A percentile compares a stretch with the other conserved stretches of the same genome.
Conservation (phyloP, 2,888 invertebrate genomes). For the Limnephilus rhombicus region DNA sequence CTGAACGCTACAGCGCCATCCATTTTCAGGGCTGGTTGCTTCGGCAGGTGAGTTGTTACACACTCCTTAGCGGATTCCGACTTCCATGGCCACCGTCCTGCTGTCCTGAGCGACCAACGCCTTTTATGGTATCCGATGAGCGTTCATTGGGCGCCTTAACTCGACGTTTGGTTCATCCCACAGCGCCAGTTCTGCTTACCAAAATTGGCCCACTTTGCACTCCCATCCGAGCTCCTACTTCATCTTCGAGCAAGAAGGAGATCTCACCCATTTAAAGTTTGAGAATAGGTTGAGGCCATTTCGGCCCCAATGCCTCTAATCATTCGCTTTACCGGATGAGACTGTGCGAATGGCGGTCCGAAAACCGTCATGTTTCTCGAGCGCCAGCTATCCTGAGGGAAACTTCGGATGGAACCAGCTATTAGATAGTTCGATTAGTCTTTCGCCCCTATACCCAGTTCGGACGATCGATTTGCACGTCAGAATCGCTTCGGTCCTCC, state of each 20-base stretch:
- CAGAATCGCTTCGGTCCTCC: constrained; percentile 86
- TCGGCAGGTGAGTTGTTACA: constrained; percentile 81
- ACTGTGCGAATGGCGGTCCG: constrained; percentile 70
- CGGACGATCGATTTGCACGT: constrained; percentile 83
- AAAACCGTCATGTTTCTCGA: constrained; percentile 67
- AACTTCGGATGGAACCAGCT: constrained; percentile 88
- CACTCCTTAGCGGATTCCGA: constrained; percentile 82
- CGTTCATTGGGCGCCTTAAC: constrained; percentile 83
- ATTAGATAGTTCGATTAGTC: constrained; percentile 87
- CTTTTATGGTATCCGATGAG: constrained; percentile 80
- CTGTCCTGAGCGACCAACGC: constrained; percentile 82
- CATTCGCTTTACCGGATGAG: constrained; percentile 87
- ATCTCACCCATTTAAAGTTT: constrained; percentile 88
- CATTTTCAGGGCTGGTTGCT: constrained; percentile 83
- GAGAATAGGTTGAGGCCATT: constrained; percentile 86
- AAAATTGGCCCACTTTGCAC: constrained; percentile 85
- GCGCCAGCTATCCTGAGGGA: constrained; percentile 85
- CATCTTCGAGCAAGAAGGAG: constrained; percentile 79
- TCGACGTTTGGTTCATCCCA: constrained; percentile 86
- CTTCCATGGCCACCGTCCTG: constrained; percentile 88
- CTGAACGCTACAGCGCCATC: constrained; percentile 79
- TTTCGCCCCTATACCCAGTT: constrained; percentile 86
- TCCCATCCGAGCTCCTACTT: constrained; percentile 78
- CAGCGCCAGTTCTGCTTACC: constrained; percentile 90
- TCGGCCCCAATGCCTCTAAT: constrained; percentile 84